Conservation (phyloP, 2,113 vertebrate species). For the Axis porcinus region DNA sequence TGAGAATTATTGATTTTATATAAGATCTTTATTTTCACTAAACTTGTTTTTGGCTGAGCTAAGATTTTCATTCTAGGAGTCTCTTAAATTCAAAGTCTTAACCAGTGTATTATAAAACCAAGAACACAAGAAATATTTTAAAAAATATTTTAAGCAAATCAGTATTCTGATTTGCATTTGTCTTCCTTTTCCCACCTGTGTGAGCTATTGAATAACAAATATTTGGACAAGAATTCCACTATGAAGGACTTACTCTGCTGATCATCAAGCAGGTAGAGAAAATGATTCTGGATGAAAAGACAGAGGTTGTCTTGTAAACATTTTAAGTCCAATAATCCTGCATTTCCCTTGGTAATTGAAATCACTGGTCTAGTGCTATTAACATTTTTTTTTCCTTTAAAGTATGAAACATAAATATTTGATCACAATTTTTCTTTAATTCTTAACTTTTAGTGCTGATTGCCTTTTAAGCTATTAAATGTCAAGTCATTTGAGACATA, state of each 20-base stretch:
- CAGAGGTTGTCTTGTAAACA: background rate
- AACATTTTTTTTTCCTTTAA: background rate
- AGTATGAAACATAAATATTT: conserved; percentile 28
- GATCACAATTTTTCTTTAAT: background rate
- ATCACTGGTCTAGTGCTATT: background rate
- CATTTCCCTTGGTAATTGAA: background rate
- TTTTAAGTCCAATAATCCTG: background rate
- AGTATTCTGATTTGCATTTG: background rate
- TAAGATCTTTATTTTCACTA: background rate
- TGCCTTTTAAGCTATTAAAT: conserved; percentile 13
- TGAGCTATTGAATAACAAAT: background rate
- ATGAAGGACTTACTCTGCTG: background rate
- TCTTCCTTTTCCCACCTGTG: background rate
- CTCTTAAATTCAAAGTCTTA: background rate
- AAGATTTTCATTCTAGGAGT: background rate
- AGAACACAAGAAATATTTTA: background rate
- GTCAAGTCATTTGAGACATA: conserved; percentile 14
- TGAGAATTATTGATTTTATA: background rate
- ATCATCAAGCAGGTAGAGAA: background rate
- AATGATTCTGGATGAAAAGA: background rate
- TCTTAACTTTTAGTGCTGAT: conserved; percentile 5
- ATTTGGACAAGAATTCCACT: background rate
- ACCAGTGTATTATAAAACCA: background rate
- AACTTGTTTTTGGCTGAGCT: background rate
- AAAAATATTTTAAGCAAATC: background rate